Conservation (phyloP, 2,888 invertebrate genomes). For the Lacanobia wlatinum region DNA sequence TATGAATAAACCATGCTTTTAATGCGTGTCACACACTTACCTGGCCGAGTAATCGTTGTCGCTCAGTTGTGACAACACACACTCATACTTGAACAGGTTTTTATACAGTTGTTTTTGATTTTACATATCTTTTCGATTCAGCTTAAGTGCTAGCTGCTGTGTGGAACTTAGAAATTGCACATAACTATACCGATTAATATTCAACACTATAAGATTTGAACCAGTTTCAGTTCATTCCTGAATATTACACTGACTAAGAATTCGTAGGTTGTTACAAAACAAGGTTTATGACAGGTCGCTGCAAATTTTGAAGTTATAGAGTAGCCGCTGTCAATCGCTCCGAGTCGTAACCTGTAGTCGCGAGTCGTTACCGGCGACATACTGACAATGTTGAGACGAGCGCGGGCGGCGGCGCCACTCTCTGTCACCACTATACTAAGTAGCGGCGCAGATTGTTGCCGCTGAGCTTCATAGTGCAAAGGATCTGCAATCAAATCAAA, state of each 20-base stretch:
- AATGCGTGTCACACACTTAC: background rate
- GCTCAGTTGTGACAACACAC: background rate
- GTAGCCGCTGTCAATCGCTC: background rate
- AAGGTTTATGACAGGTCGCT: background rate
- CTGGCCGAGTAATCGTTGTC: background rate
- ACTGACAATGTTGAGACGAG: background rate
- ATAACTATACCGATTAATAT: background rate
- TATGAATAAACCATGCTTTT: background rate
- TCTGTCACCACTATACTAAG: too few species aligned
- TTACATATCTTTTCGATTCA: background rate
- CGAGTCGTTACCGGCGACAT: background rate
- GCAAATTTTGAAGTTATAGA: background rate
- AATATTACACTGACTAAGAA: background rate
- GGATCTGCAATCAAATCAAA: too few species aligned
- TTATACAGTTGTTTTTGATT: background rate
- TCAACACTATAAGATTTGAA: background rate
- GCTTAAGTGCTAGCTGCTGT: background rate
- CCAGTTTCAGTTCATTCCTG: background rate
- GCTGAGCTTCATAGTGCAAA: too few species aligned
- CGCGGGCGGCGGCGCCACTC: too few species aligned
- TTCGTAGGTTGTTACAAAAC: background rate
- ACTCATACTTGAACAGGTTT: too few species aligned
- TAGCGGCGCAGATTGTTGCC: too few species aligned
- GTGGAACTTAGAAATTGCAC: too few species aligned
- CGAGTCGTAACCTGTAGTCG: background rate